These are phyloP conservation scores for Oxystoma pomonae DNA, from an alignment of 2,888 invertebrate genomes.

Conservation along the genomic window DNA sequence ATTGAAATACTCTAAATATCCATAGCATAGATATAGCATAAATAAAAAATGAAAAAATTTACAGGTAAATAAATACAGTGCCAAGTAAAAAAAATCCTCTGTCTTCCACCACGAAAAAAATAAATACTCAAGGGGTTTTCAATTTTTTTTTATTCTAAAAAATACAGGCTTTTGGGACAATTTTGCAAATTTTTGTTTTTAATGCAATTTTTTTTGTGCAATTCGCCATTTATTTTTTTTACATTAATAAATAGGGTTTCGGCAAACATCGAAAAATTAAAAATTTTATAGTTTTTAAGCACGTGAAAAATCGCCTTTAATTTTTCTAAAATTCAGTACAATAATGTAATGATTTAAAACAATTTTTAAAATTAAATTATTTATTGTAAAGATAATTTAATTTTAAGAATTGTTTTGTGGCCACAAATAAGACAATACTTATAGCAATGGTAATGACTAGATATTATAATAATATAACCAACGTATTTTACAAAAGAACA, in stretches of 20 bases:
- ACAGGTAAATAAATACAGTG: not conserved
- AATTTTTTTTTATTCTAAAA: not conserved
- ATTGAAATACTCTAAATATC: not conserved
- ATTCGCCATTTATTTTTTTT: not conserved
- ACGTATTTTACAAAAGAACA: not conserved
- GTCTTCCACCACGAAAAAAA: slow-evolving; percentile 44
- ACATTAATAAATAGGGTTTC: not conserved
- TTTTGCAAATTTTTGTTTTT: slow-evolving; percentile 16
- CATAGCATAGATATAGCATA: not conserved
- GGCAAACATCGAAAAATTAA: slow-evolving; percentile 4
- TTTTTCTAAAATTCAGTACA: slow-evolving; percentile 43
- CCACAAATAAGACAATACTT: not conserved
- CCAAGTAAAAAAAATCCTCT: slow-evolving; percentile 43
- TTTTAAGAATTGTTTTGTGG: slow-evolving; percentile 14
- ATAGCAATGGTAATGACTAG: not conserved
- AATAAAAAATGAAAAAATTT: not conserved
- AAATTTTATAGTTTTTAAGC: slow-evolving; percentile 1
- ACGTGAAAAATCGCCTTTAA: slow-evolving; percentile 39
- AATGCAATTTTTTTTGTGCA: slow-evolving; percentile 9
- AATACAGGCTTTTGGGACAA: not conserved
- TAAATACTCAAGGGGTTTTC: no score
- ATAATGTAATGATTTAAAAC: slow-evolving; percentile 36
- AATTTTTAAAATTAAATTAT: not conserved
- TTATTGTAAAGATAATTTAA: not conserved
- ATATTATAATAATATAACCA: slow-evolving; percentile 5